Base-by-base conservation (phyloP, 2,113 vertebrate genomes). In the Psephotus haematonotus region DNA sequence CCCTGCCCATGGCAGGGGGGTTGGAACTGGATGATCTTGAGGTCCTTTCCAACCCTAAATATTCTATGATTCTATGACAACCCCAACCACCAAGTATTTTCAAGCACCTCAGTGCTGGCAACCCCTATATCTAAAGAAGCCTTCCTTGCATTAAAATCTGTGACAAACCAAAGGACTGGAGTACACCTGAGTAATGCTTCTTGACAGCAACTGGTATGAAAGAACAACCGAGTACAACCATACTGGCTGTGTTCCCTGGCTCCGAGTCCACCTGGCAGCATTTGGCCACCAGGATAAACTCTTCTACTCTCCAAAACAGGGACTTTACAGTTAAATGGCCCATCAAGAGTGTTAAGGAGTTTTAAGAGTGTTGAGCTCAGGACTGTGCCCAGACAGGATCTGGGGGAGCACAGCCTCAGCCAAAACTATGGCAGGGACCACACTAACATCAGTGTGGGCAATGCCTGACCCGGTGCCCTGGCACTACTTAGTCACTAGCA, bases 311-410 rank as follows among this genome's bases (percentile, higher is more conserved):
- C 59, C 64, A 46, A 46, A 88, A 63, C 15, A 80, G 22, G 13
- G 15, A 81, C 4, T 8, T 86, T 31, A 6, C 0, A 67, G 11
- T 50, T 60, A 68, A 88, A 39, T 13, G 0, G 0, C 18, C 29
- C 47, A 53, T 49, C n/a, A 72, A 44, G 39, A 71, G 52, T 24
- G 18, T 47, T 46, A 81, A 85, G 55, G 55, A 59, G 55, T 33
- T 20, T n/a, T 23, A 10, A 59, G 57, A 15, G 33, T 10, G 9
- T 24, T 59, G 22, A 59, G 57, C 57, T 35, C 22, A 59, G 33
- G 57, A 18, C 64, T 15, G 2, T 59, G 43, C 20, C 31, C 43
- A 10, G 1, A 39, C 11, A 11, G n/a, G 50, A 18, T 43, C 49
- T 65, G 33, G 53, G 44, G 80, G 37, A 72, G 17, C 7, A 2